A percentile compares a stretch with the other conserved stretches of the same genome.
phyloP scores from a whole-genome alignment of 2,113 vertebrate genomes.

The Lucifuga dentata region DNA sequence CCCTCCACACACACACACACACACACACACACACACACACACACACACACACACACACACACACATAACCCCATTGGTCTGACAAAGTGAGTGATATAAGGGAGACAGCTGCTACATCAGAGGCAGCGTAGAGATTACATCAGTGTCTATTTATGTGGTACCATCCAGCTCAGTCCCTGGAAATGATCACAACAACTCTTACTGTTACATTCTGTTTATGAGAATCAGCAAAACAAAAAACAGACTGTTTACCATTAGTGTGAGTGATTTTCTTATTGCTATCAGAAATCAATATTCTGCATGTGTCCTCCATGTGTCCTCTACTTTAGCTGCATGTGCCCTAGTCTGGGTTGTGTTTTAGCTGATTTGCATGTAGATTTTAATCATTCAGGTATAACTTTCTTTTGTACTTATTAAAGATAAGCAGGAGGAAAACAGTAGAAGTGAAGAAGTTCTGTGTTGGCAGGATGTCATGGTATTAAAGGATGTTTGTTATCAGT shows the following conservation, averaged over 20 bases:
- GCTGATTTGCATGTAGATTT: too few relatives aligned
- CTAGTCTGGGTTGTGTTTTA: too few relatives aligned
- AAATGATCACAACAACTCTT: slow-evolving; percentile 23
- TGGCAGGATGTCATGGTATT: slow-evolving; percentile 1
- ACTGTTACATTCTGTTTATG: slow-evolving; percentile 10
- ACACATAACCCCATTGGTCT: slow-evolving; percentile 6
- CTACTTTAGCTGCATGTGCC: neutral
- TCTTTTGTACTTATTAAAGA: slow-evolving; percentile 13
- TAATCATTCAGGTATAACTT: neutral
- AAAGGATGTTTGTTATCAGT: slow-evolving; percentile 7
- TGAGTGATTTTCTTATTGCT: neutral
- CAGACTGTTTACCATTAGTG: slow-evolving; percentile 39
- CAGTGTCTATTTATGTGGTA: slow-evolving; percentile 58
- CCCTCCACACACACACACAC: too few relatives aligned
- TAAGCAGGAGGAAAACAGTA: slow-evolving; percentile 24
- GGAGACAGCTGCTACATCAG: slow-evolving; percentile 59
- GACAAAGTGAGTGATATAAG: slow-evolving; percentile 26
- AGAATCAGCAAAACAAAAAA: slow-evolving; percentile 46
- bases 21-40: neutral
- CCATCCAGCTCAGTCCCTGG: slow-evolving; percentile 9
- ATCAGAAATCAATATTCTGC: neutral
- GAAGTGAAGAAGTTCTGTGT: neutral
- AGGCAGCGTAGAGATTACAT: slow-evolving; percentile 44
- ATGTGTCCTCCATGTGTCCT: slow-evolving; percentile 8
- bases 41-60: neutral